Evolutionary conservation across 2,888 invertebrate species (phyloP).

Genomic region (Iphiclides podalirius): DNA sequence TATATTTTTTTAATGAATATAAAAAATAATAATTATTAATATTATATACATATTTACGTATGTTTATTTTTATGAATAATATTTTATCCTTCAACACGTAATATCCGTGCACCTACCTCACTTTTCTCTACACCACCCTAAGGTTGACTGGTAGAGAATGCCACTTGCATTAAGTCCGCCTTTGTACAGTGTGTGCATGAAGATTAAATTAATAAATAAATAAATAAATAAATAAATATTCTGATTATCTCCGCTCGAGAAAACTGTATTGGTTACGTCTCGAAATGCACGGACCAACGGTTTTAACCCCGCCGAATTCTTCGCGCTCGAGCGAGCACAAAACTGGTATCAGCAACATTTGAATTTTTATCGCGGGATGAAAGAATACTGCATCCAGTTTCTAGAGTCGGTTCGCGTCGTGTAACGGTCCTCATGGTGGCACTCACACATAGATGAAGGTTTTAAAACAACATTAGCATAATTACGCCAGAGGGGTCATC

Average conservation of each 20-base stretch:
- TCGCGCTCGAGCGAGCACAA: constrained; percentile 15
- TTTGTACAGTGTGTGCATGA: too few relatives aligned
- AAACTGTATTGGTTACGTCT: constrained; percentile 1
- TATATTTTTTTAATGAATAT: too few relatives aligned
- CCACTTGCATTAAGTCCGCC: too few relatives aligned
- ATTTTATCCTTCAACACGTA: too few relatives aligned
- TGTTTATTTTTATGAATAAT: too few relatives aligned
- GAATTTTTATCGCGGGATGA: constrained; percentile 4
- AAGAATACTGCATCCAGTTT: constrained; percentile 10
- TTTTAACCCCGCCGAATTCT: constrained; percentile 9
- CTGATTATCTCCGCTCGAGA: background rate
- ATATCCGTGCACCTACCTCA: too few relatives aligned
- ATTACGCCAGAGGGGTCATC: background rate
- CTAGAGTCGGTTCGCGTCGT: background rate
- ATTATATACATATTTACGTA: too few relatives aligned
- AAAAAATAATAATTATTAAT: too few relatives aligned
- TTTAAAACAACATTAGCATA: constrained; percentile 1
- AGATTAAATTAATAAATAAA: too few relatives aligned
- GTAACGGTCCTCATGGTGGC: constrained; percentile 6
- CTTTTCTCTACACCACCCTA: too few relatives aligned
- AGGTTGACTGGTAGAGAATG: too few relatives aligned
- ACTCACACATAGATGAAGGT: background rate
- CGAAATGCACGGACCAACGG: background rate
- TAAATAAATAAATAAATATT: too few relatives aligned
- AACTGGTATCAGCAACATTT: constrained; percentile 6